Evolutionary conservation across 1,140 invertebrate genomes (phyloP), one percentile per base, ranked within the genome.

Genomic region (Drosophila seguyi): DNA sequence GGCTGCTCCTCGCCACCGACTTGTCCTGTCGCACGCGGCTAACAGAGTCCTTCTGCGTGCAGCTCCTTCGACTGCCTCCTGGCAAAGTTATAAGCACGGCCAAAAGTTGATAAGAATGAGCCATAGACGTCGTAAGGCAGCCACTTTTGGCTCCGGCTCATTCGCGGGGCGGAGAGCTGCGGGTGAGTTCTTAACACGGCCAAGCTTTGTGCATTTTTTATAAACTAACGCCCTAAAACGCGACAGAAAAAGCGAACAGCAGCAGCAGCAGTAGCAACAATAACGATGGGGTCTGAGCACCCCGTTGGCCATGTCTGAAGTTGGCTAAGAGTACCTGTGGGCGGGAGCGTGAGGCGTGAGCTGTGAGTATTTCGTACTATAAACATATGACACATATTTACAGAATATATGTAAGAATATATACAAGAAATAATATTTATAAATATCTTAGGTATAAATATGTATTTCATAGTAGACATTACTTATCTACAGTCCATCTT

Each of bases 71-170:
- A 36, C 16, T 16, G 41, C 39, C 48, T 47, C 34, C 44, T 52
- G 77, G 58, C 76, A 74, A 88, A 90, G 84, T 88, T 88, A 88
- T 84, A 88, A 88, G 85, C 85, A 88, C 74, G 86, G 74, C 81
- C 81, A 78, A 88, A 88, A 88, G 77, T 88, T 88, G 84, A 88
- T 88, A 88, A 90, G 85, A 90, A 88, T 90, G 85, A 88, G 85
- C 83, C 84, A 88, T 87, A 88, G 83, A 87, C 83, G 84, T 87
- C 80, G 84, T 87, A 79, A 77, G 77, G 84, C 85, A 88, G 85
- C 80, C 79, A 84, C 85, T 90, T 78, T 82, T 81, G 72, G 36
- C 53, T 38, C 1, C 25, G 18, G 39, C 41, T 60, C 31, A 31
- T 60, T 34, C 22, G 22, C 25, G 47, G 25, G 31, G 27, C 5